Evolutionary conservation across 2,797 vertebrate species (phyloP), one percentile per base, ranked within the genome.

Genomic region (Pogoniulus pusillus): DNA sequence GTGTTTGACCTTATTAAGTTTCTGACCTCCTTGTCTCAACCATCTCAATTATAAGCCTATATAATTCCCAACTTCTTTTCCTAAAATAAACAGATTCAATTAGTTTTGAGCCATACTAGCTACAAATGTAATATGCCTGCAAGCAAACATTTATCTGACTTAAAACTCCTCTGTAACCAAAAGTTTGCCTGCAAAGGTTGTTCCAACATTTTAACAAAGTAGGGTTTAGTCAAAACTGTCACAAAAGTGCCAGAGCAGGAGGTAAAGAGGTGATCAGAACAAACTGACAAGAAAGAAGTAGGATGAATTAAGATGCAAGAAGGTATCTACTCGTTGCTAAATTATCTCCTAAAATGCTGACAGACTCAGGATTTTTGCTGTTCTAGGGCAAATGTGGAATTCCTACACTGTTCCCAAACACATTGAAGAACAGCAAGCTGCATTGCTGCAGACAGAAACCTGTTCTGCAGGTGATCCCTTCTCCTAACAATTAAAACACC

Each of bases 401-500:
- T 71, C 41, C 47, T 73, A 39, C 0, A 0, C 13, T 49, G 3
- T 23, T 68, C 27, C 26, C 3, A 41, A 6, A 6, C 47, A 9
- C 2, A 1, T 12, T 66, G 59, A 84, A 45, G 29, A 64, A 8
- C 12, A 72, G 22, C 16, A 41, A 81, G 35, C 15, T 62, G 43
- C 30, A 17, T 7, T 73, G 11, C 34, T 66, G 12, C 32, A 35
- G 57, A 26, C 15, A 47, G 18, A 81, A 79, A 32, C 16, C 17
- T 12, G 9, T 27, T 55, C 34, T 55, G 73, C 47, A 16, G 30
- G 26, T 47, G 23, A 37, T 19, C 24, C 29, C 20, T 16, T 37
- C 45, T 34, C 16, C 41, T 12, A 17, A 30, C 2, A 51, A 57
- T 41, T 7, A 41, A 41, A 41, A 41, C 29, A 26, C 7, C 51